Conservation (phyloP, 2,113 vertebrate species). For the Entomyzon cyanotis region DNA sequence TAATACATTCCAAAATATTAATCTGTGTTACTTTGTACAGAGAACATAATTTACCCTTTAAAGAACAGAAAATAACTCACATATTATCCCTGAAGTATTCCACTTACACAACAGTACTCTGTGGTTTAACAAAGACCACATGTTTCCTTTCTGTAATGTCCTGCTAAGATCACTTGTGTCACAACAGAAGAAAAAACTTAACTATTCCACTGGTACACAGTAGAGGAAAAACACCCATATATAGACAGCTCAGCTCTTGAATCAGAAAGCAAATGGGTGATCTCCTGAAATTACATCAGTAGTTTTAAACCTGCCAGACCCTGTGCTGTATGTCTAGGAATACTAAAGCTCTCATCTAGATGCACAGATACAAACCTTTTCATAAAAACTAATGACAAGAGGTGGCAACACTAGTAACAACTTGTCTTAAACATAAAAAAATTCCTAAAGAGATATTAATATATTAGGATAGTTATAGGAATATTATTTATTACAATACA, state of each 20-base stretch:
- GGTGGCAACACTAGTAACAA: background rate
- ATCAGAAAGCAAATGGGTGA: background rate
- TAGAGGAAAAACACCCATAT: background rate
- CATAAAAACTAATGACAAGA: background rate
- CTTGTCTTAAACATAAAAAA: background rate
- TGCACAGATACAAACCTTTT: background rate
- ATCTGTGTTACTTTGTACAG: background rate
- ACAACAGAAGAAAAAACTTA: background rate
- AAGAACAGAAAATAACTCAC: conserved; percentile 2
- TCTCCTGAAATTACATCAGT: background rate
- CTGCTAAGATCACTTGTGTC: background rate
- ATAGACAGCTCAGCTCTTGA: background rate
- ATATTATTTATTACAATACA: background rate
- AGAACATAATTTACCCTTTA: background rate
- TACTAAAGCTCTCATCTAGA: background rate
- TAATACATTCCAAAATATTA: background rate
- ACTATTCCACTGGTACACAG: background rate
- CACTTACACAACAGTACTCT: conserved; percentile 19
- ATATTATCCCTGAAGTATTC: conserved; percentile 18
- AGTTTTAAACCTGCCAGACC: background rate
- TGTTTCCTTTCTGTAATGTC: background rate
- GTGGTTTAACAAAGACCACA: background rate
- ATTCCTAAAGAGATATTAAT: background rate
- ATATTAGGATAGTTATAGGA: background rate
- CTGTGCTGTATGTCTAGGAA: background rate